Conservation (phyloP, 2,797 vertebrate genomes). For the Crotalus adamanteus region DNA sequence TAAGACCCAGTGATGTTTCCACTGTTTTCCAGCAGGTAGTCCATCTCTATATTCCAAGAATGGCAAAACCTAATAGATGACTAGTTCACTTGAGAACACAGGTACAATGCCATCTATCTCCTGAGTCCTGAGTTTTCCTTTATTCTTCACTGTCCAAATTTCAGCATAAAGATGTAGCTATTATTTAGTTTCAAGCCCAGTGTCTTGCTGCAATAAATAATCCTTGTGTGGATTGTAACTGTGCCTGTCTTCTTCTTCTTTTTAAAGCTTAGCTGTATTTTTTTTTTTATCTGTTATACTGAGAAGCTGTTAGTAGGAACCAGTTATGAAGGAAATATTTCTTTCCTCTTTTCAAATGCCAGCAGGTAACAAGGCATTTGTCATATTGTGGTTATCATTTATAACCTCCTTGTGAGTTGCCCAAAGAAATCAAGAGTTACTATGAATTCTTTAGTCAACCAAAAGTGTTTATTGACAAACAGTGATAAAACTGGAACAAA, state of each 20-base stretch:
- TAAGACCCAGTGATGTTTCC: constrained; percentile 30
- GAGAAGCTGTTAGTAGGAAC: constrained; percentile 37
- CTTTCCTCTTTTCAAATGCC: constrained; percentile 40
- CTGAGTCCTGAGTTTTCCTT: not conserved
- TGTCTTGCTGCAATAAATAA: constrained; percentile 22
- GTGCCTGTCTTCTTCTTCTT: constrained; percentile 15
- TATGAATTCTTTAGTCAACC: constrained; percentile 39
- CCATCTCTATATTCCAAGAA: constrained; percentile 28
- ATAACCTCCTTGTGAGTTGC: constrained; percentile 30
- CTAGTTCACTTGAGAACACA: not conserved
- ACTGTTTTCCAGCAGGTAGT: constrained; percentile 27
- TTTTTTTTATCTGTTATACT: constrained; percentile 40
- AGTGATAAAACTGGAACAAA: constrained; percentile 29
- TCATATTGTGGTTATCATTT: constrained; percentile 28
- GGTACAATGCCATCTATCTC: constrained; percentile 15
- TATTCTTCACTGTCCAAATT: constrained; percentile 19
- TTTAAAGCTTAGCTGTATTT: constrained; percentile 11
- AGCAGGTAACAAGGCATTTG: constrained; percentile 42
- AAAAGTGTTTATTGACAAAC: constrained; percentile 24
- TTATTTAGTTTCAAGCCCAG: not conserved
- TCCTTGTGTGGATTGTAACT: constrained; percentile 5
- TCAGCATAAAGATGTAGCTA: constrained; percentile 16
- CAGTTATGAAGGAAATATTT: constrained; percentile 47
- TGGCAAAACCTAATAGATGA: constrained; percentile 28
- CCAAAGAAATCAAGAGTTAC: constrained; percentile 39